phyloP scores from a whole-genome alignment of 2,113 vertebrate species.

The Pelvicachromis taeniatus region DNA sequence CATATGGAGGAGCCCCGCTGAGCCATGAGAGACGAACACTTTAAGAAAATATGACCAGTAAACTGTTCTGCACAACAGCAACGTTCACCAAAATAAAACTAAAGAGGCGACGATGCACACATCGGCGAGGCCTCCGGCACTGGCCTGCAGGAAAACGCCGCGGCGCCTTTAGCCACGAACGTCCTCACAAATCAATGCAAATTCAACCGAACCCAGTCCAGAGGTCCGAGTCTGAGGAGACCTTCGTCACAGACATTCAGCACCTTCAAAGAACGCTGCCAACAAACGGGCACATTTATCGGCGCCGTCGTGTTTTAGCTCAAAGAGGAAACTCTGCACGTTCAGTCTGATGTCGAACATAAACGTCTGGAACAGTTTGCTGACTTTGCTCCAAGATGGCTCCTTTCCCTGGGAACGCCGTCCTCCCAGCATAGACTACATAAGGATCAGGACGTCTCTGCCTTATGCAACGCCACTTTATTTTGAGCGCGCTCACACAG shows the following conservation, averaged over 20 bases:
- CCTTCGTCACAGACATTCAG: not conserved
- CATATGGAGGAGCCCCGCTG: not conserved
- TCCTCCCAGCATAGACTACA: not conserved
- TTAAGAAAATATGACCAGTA: not conserved
- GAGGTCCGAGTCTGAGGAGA: not conserved
- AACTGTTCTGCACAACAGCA: not conserved
- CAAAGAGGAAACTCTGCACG: not conserved
- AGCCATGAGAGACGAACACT: not conserved
- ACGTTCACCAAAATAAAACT: too few species aligned
- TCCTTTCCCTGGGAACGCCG: not conserved
- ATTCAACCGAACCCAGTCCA: too few species aligned
- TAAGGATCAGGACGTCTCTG: not conserved
- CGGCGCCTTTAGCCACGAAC: too few species aligned
- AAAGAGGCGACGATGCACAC: too few species aligned
- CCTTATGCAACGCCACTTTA: not conserved
- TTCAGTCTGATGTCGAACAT: not conserved
- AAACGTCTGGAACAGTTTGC: not conserved
- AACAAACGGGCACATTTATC: not conserved
- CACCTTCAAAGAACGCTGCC: not conserved
- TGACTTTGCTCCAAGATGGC: not conserved
- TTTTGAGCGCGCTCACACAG: not conserved
- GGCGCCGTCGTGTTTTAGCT: not conserved
- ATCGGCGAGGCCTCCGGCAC: too few species aligned
- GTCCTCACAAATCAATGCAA: too few species aligned
- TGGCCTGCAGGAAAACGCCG: too few species aligned